Conservation (phyloP, 2,888 invertebrate genomes). For the Thereva unica region DNA sequence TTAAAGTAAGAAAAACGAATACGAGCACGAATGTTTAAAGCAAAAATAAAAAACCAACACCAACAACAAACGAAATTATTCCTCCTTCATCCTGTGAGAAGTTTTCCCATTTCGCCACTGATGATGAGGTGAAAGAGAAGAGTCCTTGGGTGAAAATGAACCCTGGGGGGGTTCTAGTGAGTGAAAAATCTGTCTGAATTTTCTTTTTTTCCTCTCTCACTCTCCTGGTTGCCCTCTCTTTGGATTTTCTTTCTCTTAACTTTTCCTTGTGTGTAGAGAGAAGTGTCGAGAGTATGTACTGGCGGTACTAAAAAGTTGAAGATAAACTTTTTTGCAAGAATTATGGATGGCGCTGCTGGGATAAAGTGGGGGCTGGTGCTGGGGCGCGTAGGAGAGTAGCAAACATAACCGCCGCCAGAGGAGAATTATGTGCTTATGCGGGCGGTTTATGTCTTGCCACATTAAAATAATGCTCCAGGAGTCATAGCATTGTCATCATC, state of each 20-base stretch:
- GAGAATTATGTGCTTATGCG: constrained; percentile 28
- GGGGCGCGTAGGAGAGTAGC: too few relatives aligned
- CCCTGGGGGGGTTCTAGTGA: too few relatives aligned
- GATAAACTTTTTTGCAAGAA: constrained; percentile 25
- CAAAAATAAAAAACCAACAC: too few relatives aligned
- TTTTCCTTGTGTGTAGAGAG: too few relatives aligned
- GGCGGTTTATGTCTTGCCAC: constrained; percentile 31
- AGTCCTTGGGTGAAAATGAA: not conserved
- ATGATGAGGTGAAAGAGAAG: constrained; percentile 9
- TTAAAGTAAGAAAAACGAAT: too few relatives aligned
- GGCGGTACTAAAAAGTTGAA: not conserved
- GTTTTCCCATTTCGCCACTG: constrained; percentile 24
- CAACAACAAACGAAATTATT: constrained; percentile 17
- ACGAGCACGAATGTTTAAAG: too few relatives aligned
- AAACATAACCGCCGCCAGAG: not conserved
- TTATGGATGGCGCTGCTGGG: constrained; percentile 17
- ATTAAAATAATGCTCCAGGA: constrained; percentile 30
- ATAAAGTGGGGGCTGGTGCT: too few relatives aligned
- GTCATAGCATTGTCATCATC: constrained; percentile 18
- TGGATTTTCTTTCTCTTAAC: too few relatives aligned
- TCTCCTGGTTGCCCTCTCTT: too few relatives aligned
- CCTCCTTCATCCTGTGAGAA: constrained; percentile 8
- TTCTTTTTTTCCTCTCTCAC: not conserved
- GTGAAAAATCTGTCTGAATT: constrained; percentile 24
- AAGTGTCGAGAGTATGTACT: too few relatives aligned